Conservation (phyloP, 2,797 vertebrate species). For the Mycteria americana region DNA sequence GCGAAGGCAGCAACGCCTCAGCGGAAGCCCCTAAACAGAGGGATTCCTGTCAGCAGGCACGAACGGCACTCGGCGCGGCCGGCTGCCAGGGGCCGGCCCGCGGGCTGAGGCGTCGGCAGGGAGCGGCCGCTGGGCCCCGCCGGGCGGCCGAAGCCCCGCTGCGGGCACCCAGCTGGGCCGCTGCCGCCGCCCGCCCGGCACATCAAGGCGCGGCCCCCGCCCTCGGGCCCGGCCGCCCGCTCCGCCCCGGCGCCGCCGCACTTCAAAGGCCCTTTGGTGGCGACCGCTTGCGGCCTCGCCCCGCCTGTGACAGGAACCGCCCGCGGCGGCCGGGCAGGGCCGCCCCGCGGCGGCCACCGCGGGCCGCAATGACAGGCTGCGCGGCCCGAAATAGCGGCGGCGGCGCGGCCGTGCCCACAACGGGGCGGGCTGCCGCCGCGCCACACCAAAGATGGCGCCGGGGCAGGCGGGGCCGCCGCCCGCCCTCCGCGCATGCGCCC, state of each 20-base stretch:
- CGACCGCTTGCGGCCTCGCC: neutral
- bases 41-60: neutral
- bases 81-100: neutral
- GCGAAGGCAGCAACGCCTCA: neutral
- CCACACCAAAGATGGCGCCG: neutral
- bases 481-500: neutral
- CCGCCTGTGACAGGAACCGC: neutral
- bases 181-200: neutral
- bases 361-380: neutral
- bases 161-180: neutral
- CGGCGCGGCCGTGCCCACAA: neutral
- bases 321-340: neutral
- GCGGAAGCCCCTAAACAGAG: neutral
- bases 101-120: neutral
- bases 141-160: neutral
- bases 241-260: neutral
- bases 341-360: neutral
- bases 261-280: conserved; percentile 1
- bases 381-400: neutral
- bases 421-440: neutral
- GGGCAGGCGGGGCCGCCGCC: neutral
- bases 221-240: neutral
- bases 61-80: neutral
- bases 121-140: neutral
- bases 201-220: neutral